Evolutionary conservation across 2,888 invertebrate genomes (phyloP), one percentile per base, ranked within the genome.

Genomic region (Polymixis lichenea): DNA sequence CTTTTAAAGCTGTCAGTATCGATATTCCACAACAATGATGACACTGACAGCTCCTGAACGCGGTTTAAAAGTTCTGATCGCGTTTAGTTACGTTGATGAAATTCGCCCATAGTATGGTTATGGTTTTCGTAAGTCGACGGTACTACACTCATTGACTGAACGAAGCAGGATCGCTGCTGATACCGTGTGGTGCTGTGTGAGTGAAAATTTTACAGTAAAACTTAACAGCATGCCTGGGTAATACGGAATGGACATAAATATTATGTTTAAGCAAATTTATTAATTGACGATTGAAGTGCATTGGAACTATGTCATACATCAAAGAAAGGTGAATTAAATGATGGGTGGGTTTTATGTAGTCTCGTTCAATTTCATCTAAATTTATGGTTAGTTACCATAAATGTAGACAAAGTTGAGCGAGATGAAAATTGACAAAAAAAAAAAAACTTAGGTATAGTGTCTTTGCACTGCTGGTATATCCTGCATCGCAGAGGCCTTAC

Each of bases 171-270:
- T 81, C 82, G 82, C 86, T 86, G 86, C 86, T 81, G 79, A 87
- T 71, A 82, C 83, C 78, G 89, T 88, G 81, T 68, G 82, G 77
- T 82, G 86, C 84, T 86, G 89, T 89, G 93, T 92, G 91, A 92
- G 93, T 92, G 87, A 89, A 86, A 73, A 81, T 87, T 87, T 84
- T 86, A 86, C 82, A 69, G 64, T 85, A 83, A 86, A 83, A 78
- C 75, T 53, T 91, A 92, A 91, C 86, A 85, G 92, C 92, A 93
- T 93, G 92, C 82, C 80, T 87, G 78, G 79, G 51, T 72, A 43
- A 75, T 55, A 76, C 28, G 56, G 55, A 62, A 49, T 72, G 38
- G 43, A 68, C 7, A 64, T 66, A 25, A 43, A 76, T 19, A 70
- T 53, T 71, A 61, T 46, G 43, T 60, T 49, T 58, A 75, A 84